Percentiles rank a stretch among this genome's conserved stretches.
phyloP scores from a whole-genome alignment of 1,140 invertebrate genomes.

The Drepana arcuata region DNA sequence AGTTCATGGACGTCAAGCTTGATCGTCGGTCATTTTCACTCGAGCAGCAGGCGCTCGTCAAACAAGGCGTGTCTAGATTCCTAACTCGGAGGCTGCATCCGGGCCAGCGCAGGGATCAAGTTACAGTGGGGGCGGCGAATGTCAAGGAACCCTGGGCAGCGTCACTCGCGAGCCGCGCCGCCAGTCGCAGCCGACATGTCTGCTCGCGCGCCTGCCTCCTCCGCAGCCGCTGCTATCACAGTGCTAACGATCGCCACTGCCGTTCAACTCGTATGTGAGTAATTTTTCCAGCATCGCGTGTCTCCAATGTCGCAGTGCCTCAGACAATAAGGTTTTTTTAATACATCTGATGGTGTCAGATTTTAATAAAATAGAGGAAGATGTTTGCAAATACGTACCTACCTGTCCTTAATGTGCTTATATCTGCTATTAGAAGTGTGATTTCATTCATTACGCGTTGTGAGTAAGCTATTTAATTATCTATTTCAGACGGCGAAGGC shows the following conservation, averaged over 20 bases:
- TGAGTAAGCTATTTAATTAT: no score
- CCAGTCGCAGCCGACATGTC: slow-evolving; percentile 59
- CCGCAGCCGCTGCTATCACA: slow-evolving; percentile 46
- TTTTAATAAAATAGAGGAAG: no score
- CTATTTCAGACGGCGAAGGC: slow-evolving; percentile 34
- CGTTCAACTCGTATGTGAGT: slow-evolving; percentile 33
- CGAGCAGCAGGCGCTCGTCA: slow-evolving; percentile 23
- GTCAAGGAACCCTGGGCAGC: slow-evolving; percentile 57
- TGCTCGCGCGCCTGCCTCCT: slow-evolving; percentile 50
- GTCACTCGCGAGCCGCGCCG: slow-evolving; percentile 16
- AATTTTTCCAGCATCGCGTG: no score
- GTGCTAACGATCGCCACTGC: slow-evolving; percentile 18
- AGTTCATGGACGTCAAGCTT: slow-evolving; percentile 39
- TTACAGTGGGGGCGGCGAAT: slow-evolving; percentile 58
- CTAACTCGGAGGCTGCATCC: slow-evolving; percentile 61
- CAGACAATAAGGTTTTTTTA: no score
- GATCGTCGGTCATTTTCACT: slow-evolving; percentile 33
- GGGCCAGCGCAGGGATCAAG: slow-evolving; percentile 56
- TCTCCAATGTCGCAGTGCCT: no score
- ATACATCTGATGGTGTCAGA: no score
- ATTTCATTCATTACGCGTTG: no score
- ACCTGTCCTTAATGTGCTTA: no score
- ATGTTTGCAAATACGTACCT: no score
- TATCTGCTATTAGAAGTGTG: no score
- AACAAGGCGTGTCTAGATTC: slow-evolving; percentile 60